Evolutionary conservation across 2,888 invertebrate species (phyloP).

Genomic region (Deroplatys truncata): DNA sequence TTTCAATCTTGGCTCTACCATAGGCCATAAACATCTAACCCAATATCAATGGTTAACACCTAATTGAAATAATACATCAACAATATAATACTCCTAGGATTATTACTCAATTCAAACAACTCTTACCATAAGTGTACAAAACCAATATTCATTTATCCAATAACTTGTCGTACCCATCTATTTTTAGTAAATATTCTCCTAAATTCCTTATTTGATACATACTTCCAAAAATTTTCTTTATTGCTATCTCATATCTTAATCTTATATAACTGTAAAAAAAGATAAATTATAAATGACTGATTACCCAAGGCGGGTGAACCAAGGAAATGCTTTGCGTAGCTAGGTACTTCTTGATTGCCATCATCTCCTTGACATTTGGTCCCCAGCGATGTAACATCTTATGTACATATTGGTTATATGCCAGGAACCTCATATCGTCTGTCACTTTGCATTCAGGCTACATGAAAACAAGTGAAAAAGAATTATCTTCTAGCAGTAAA

Average conservation of each 20-base stretch:
- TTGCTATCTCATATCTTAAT: too few relatives aligned
- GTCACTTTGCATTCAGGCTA: conserved; percentile 75
- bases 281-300: background rate
- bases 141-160: background rate
- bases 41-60: too few relatives aligned
- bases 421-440: conserved; percentile 82
- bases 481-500: background rate
- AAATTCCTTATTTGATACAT: too few relatives aligned
- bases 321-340: conserved; percentile 71
- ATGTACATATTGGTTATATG: conserved; percentile 85
- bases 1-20: too few relatives aligned
- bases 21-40: too few relatives aligned
- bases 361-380: conserved; percentile 76
- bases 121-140: too few relatives aligned
- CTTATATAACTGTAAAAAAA: background rate
- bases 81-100: too few relatives aligned
- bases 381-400: conserved; percentile 88
- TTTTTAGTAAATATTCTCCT: too few relatives aligned
- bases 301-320: conserved; percentile 72
- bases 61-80: too few relatives aligned
- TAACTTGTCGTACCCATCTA: background rate
- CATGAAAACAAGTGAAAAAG: conserved; percentile 31
- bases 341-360: conserved; percentile 78
- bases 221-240: too few relatives aligned
- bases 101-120: too few relatives aligned